Conservation (phyloP, 2,113 vertebrate genomes). For the Emydocephalus ijimae region DNA sequence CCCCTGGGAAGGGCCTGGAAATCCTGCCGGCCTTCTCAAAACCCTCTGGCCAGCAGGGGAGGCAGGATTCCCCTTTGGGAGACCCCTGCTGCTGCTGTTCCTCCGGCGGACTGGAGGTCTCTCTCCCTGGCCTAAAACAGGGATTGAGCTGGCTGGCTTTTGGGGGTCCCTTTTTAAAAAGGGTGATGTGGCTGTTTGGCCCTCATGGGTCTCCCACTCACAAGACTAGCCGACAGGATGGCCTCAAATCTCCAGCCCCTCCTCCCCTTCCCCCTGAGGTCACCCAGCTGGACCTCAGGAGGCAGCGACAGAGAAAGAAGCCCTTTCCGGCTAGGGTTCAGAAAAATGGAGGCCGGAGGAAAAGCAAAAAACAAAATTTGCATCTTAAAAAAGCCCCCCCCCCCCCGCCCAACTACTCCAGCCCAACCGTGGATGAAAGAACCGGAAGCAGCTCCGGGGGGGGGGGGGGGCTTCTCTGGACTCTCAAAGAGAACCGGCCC, state of each 20-base stretch:
- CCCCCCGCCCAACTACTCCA: background rate
- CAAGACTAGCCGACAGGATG: background rate
- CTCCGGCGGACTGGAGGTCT: accelerated
- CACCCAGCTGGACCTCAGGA: background rate
- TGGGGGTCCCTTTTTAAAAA: background rate
- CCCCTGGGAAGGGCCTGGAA: background rate
- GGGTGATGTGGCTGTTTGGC: background rate
- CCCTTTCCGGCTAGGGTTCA: background rate
- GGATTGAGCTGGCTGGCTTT: background rate
- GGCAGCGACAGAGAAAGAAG: background rate
- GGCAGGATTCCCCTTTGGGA: background rate
- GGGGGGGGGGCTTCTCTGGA: background rate
- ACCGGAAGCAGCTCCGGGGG: background rate
- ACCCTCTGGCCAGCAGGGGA: background rate
- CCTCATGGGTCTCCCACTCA: background rate
- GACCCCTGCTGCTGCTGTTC: background rate
- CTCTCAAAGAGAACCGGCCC: background rate
- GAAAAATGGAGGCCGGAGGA: background rate
- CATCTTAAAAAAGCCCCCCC: background rate
- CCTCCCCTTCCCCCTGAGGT: too few species aligned
- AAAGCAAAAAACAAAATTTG: background rate
- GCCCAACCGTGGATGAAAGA: accelerated
- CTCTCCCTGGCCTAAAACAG: background rate
- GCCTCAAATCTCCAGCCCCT: background rate
- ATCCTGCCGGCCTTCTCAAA: background rate